Conservation (phyloP, 2,888 invertebrate genomes). For the Baccha elongata region DNA sequence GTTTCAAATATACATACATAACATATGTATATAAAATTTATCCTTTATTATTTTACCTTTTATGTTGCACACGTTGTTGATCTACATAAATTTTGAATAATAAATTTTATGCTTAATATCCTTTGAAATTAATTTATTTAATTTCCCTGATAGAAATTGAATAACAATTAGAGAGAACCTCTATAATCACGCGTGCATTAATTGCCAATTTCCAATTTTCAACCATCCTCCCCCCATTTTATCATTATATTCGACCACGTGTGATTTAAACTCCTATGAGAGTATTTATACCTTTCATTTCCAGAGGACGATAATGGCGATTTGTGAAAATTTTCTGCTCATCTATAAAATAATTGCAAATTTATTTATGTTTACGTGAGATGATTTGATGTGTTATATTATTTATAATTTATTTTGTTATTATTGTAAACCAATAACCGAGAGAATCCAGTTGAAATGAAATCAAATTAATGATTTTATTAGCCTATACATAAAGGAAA, state of each 20-base stretch:
- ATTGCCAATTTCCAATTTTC: slow-evolving; percentile 67
- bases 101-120: slow-evolving; percentile 69
- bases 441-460: background rate
- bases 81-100: slow-evolving; percentile 55
- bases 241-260: background rate
- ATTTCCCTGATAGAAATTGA: slow-evolving; percentile 68
- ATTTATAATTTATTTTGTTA: background rate
- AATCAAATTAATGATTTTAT: slow-evolving; percentile 17
- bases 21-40: background rate
- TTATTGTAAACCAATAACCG: background rate
- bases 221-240: background rate
- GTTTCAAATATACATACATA: background rate
- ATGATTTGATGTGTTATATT: slow-evolving; percentile 15
- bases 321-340: slow-evolving; percentile 39
- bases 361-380: slow-evolving; percentile 48
- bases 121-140: slow-evolving; percentile 67
- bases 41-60: background rate
- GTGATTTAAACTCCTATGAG: slow-evolving; percentile 19
- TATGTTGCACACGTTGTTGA: slow-evolving; percentile 21
- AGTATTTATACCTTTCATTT: slow-evolving; percentile 24
- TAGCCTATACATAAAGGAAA: no score
- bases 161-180: slow-evolving; percentile 63
- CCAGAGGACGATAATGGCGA: slow-evolving; percentile 17
- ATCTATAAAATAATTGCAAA: slow-evolving; percentile 55
- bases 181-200: slow-evolving; percentile 64